Percentiles rank a stretch among this genome's conserved stretches.
Evolutionary conservation across 2,113 vertebrate species (phyloP).

Genomic region (Laticauda laticaudata): DNA sequence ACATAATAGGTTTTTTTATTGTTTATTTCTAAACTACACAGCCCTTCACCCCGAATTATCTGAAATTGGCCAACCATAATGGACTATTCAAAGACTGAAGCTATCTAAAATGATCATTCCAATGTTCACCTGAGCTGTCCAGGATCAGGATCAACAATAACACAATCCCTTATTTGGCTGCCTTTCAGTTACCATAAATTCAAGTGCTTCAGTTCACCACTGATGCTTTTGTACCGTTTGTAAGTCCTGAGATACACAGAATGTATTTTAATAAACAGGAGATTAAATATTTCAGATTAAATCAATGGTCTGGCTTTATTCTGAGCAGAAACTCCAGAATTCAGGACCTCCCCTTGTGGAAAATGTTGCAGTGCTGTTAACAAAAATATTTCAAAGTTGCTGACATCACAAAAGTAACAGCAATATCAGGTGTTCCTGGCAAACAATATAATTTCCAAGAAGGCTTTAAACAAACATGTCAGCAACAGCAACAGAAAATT

Average conservation of each 20-base stretch:
- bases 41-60: not conserved
- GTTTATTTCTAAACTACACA: not conserved
- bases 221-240: not conserved
- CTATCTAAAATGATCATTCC: not conserved
- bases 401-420: not conserved
- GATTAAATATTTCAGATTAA: not conserved
- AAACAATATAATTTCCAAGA: slow-evolving; percentile 59
- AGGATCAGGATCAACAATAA: not conserved
- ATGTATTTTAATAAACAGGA: not conserved
- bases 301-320: not conserved
- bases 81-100: not conserved
- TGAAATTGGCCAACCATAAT: not conserved
- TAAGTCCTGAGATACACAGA: not conserved
- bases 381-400: not conserved
- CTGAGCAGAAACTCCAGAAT: not conserved
- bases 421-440: not conserved
- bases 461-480: slow-evolving; percentile 45
- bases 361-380: not conserved
- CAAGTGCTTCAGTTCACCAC: not conserved
- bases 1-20: not conserved
- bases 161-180: not conserved
- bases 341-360: not conserved
- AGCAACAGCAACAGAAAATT: not conserved
- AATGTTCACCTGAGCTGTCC: not conserved
- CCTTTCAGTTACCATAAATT: not conserved